Base-by-base conservation (phyloP, 2,797 vertebrate species). In the Aulostomus chinensis region DNA sequence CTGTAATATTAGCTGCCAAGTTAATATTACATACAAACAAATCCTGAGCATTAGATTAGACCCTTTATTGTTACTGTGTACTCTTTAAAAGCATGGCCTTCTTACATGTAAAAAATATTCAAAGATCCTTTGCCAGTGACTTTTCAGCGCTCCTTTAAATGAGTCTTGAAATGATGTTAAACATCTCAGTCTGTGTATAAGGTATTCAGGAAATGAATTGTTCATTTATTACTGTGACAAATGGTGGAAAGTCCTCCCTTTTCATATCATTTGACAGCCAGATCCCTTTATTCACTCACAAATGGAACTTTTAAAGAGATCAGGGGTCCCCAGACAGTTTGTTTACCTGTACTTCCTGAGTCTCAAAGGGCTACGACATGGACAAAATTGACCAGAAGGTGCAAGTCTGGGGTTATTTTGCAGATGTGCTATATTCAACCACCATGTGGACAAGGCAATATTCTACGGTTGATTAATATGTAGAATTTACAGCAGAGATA, bases 301-400 rank as follows among this genome's bases (percentile, higher is more conserved):
- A 45, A 42, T 51, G 70, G 74, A 72, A 72, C 56, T 74, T 63
- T 50, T 22, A 68, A 76, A 83, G 71, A 73, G 81, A 81, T 87
- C 85, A 87, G 85, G 85, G 84, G 84, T 76, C 74, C 65, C 71
- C 72, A 72, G 75, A 74, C 49, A 41, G 79, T 78, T 78, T 82
- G 81, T 85, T 84, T 81, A 87, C 84, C 69, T 69, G 76, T 83
- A 86, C 78, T 83, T 85, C 60, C 77, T 75, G 74, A 81, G 80
- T 82, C 82, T 73, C 43, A 74, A 90, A 90, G 88, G 88, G 88
- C 88, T 90, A 90, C 74, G 78, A 80, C 85, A 83, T 22, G 82
- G 76, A 82, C 66, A 59, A 68, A 66, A 1, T 17, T 46, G 79
- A 76, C 51, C 40, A 64, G 75, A 76, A 60, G 62, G 63, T 54